Evolutionary conservation across 2,888 invertebrate genomes (phyloP).

Genomic region (Oligia latruncula): DNA sequence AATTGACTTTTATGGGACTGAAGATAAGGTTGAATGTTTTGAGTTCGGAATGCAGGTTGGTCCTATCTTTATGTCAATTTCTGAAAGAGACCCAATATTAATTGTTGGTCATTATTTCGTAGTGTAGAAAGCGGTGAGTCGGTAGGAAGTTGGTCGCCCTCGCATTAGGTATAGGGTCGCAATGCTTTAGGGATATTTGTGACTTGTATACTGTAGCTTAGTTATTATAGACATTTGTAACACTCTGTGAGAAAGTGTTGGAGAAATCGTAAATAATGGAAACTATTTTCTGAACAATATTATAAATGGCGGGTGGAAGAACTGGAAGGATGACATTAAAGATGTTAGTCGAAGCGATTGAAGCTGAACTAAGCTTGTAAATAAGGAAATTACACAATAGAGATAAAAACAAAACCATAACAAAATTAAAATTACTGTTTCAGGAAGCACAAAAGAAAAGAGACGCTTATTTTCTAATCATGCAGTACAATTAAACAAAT

Average conservation of each 20-base stretch:
- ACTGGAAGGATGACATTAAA: constrained; percentile 14
- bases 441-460: constrained; percentile 27
- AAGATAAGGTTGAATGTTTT: constrained; percentile 49
- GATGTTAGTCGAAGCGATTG: constrained; percentile 8
- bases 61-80: constrained; percentile 61
- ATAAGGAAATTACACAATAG: not conserved
- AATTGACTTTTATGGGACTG: constrained; percentile 35
- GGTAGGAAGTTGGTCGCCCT: constrained; percentile 78
- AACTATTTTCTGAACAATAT: constrained; percentile 54
- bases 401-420: constrained; percentile 19
- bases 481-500: constrained; percentile 49
- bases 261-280: constrained; percentile 58
- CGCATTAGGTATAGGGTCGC: constrained; percentile 73
- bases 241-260: constrained; percentile 56
- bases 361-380: not conserved
- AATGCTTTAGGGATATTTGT: constrained; percentile 64
- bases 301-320: constrained; percentile 26
- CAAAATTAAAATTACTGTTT: constrained; percentile 21
- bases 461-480: constrained; percentile 47
- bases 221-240: constrained; percentile 58
- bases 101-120: constrained; percentile 84
- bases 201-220: constrained; percentile 45
- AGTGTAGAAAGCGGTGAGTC: constrained; percentile 82
- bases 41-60: constrained; percentile 32
- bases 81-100: constrained; percentile 76